phyloP scores from a whole-genome alignment of 2,113 vertebrate species.

The Eleginops maclovinus region DNA sequence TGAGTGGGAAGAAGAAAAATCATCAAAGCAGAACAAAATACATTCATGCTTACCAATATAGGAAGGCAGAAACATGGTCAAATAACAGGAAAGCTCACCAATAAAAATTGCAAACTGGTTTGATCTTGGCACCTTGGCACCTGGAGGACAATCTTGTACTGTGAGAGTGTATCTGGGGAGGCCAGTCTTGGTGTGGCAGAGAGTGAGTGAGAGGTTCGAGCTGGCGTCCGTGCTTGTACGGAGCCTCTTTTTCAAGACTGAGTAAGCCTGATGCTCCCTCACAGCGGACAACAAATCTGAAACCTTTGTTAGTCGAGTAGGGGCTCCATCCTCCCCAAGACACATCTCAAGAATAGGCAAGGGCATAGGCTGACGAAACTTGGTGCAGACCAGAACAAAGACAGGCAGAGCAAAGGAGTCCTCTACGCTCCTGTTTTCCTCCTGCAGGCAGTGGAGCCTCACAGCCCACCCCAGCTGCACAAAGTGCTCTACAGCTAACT shows the following conservation, averaged over 20 bases:
- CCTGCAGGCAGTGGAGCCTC: constrained; percentile 89
- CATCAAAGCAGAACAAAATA: background rate
- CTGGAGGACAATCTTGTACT: constrained; percentile 88
- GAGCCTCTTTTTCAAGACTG: constrained; percentile 89
- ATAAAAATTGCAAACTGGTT: constrained; percentile 97
- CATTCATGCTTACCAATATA: background rate
- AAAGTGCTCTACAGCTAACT: constrained; percentile 90
- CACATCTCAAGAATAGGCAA: constrained; percentile 91
- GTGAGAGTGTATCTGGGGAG: constrained; percentile 92
- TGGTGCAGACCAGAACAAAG: constrained; percentile 94
- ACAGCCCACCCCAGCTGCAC: constrained; percentile 90
- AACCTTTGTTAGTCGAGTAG: constrained; percentile 79
- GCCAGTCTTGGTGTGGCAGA: constrained; percentile 86
- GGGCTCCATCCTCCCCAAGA: constrained; percentile 88
- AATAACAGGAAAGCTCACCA: constrained; percentile 83
- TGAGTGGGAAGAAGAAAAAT: constrained; percentile 1
- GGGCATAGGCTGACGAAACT: constrained; percentile 87
- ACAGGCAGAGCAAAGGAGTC: constrained; percentile 89
- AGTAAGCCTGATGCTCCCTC: constrained; percentile 91
- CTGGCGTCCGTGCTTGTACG: constrained; percentile 79
- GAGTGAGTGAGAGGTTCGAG: constrained; percentile 84
- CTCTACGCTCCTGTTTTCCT: constrained; percentile 59
- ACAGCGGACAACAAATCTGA: constrained; percentile 86
- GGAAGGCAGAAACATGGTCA: background rate
- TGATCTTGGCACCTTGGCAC: constrained; percentile 84